These are phyloP conservation scores for Apis laboriosa DNA, from an alignment of 1,140 invertebrate genomes.

Conservation along the genomic window DNA sequence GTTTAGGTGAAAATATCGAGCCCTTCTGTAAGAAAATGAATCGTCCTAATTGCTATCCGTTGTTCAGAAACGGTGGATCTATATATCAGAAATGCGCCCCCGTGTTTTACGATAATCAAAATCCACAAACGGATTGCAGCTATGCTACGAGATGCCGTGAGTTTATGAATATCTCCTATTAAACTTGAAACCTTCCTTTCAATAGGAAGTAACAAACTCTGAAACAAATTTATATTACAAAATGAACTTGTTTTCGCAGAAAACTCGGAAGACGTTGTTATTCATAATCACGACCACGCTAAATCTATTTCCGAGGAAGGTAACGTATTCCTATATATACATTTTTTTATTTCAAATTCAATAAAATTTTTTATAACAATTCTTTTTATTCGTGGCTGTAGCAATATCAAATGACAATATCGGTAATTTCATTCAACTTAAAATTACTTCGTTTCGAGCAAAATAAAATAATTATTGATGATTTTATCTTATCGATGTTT, in stretches of 20 bases:
- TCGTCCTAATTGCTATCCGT: constrained; percentile 44
- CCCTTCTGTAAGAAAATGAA: constrained; percentile 65
- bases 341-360: too few species aligned
- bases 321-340: too few species aligned
- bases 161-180: constrained; percentile 28
- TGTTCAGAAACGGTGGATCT: constrained; percentile 30
- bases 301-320: not conserved
- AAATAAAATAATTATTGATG: not conserved
- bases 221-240: not conserved
- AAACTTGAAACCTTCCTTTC: not conserved
- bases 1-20: constrained; percentile 67
- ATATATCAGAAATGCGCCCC: constrained; percentile 66
- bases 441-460: too few species aligned
- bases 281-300: constrained; percentile 22
- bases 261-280: constrained; percentile 52
- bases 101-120: constrained; percentile 56
- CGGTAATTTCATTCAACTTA: not conserved
- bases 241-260: constrained; percentile 50
- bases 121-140: constrained; percentile 56
- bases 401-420: too few species aligned
- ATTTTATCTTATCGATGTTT: not conserved
- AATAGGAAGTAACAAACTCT: too few species aligned
- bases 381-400: too few species aligned
- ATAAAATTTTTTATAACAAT: too few species aligned
- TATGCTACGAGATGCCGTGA: constrained; percentile 68